Percentiles rank a stretch among this genome's conserved stretches.
phyloP scores from a whole-genome alignment of 2,888 invertebrate species.

The Bombylius major region DNA sequence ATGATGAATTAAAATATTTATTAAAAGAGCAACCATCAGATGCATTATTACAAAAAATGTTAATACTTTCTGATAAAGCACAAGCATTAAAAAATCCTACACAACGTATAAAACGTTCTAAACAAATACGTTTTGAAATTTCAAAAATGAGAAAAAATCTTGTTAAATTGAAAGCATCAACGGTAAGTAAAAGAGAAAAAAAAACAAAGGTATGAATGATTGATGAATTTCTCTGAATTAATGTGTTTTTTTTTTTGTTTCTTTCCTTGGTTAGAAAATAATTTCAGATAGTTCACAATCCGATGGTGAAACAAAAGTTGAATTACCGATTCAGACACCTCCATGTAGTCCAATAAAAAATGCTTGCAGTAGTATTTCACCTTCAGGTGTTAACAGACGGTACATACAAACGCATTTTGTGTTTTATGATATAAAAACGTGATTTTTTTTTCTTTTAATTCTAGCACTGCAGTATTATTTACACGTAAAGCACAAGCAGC shows the following conservation, averaged over 20 bases:
- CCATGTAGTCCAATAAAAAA: slow-evolving; percentile 36
- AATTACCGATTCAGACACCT: slow-evolving; percentile 28
- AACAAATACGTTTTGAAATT: slow-evolving; percentile 45
- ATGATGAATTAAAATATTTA: slow-evolving; percentile 40
- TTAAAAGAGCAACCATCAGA: slow-evolving; percentile 28
- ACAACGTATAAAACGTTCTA: slow-evolving; percentile 45
- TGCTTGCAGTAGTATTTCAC: slow-evolving; percentile 31
- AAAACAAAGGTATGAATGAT: not conserved
- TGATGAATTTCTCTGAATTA: not conserved
- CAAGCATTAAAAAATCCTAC: slow-evolving; percentile 46
- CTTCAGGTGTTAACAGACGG: slow-evolving; percentile 36
- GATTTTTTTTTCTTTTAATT: not conserved
- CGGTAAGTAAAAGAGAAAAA: slow-evolving; percentile 19
- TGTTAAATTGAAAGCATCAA: slow-evolving; percentile 26
- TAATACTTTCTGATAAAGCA: slow-evolving; percentile 49
- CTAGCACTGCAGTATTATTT: slow-evolving; percentile 61
- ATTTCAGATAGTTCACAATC: slow-evolving; percentile 32
- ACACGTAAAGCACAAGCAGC: slow-evolving; percentile 57
- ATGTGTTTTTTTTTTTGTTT: not conserved
- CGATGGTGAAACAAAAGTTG: slow-evolving; percentile 25
- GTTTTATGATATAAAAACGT: not conserved
- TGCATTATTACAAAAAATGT: slow-evolving; percentile 36
- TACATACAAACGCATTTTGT: slow-evolving; percentile 14
- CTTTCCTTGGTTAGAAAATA: slow-evolving; percentile 1
- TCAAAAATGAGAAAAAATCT: slow-evolving; percentile 39